phyloP scores from a whole-genome alignment of 2,797 vertebrate genomes.

The Pangasius sanitwongsei region DNA sequence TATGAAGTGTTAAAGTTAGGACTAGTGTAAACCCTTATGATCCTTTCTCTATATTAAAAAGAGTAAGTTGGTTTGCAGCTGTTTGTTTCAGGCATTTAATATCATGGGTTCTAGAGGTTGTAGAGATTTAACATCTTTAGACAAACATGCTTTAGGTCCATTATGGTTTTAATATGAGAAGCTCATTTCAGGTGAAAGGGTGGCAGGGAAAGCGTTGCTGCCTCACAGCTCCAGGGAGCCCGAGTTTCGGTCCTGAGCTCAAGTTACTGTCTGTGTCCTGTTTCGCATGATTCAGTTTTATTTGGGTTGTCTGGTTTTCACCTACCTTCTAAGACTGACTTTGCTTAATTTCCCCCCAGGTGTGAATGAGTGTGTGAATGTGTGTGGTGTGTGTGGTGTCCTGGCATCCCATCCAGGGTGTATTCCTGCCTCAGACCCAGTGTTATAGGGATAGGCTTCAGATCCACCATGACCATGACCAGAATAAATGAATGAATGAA shows the following conservation, averaged over 20 bases:
- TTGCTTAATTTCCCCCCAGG: background rate
- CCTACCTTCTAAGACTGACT: background rate
- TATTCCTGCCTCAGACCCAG: background rate
- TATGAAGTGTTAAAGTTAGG: background rate
- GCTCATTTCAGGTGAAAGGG: slow-evolving; percentile 38
- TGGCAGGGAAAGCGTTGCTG: background rate
- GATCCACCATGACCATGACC: background rate
- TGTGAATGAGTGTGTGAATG: background rate
- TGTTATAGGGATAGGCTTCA: background rate
- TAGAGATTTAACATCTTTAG: background rate
- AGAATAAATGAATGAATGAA: background rate
- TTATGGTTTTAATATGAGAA: slow-evolving; percentile 37
- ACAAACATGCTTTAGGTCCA: slow-evolving; percentile 39
- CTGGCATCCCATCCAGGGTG: background rate
- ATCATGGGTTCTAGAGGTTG: background rate
- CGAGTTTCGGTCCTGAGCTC: background rate
- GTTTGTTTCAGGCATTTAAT: background rate
- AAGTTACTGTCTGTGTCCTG: background rate
- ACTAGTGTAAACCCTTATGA: background rate
- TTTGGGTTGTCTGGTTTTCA: background rate
- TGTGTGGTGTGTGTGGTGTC: background rate
- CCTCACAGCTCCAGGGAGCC: background rate
- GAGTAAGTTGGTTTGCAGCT: background rate
- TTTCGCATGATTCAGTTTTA: background rate
- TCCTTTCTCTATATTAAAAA: background rate